Base-by-base conservation (phyloP, 2,888 invertebrate species). In the Oscheius sp. region DNA sequence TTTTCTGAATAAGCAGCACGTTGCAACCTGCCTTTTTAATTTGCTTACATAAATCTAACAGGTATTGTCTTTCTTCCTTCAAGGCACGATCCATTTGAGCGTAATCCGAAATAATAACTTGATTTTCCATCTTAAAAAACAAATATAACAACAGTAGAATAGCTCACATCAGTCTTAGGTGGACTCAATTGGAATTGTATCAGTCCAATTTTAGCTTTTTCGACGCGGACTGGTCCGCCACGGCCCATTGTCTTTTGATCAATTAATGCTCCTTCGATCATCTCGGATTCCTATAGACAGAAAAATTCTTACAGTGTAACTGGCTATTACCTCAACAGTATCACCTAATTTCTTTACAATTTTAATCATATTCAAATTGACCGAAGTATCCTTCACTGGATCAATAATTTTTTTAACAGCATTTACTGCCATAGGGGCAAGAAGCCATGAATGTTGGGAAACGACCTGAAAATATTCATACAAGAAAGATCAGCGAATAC, bases 101-200 rank as follows among this genome's bases (percentile, higher is more conserved):
- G 89, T 99, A 99, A 89, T 99, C 99, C 0, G 96, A 95, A 25
- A 99, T 95, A 85, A 99, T 89, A 5, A 92, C 91, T 83, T 93
- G 95, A 90, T 95, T 95, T 88, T 96, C 95, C 95, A 96, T 96
- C 93, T 94, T 85, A 21, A 89, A 7, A 9, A 29, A 35, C 16
- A 18, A 46, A 1, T 18, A 16, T n/a, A 9, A n/a, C 18, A 58
- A 69, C 5, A 25, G 69, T 16, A 3, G 1, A 25, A 59, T 64
- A 71, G 69, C 92, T 92, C 89, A 94, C 94, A 90, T 99, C 98
- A 72, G 99, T 99, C 91, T 99, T 99, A 7, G 99, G 99, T 69
- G 99, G 95, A 16, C 99, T 99, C 89, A 99, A 95, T 89, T 99
- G 99, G 90, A 99, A 99, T 90, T 99, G 99, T 82, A 99, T 98